A percentile compares a stretch with the other conserved stretches of the same genome.
Conservation (phyloP, 2,113 vertebrate genomes). For the Trachemys scripta region DNA sequence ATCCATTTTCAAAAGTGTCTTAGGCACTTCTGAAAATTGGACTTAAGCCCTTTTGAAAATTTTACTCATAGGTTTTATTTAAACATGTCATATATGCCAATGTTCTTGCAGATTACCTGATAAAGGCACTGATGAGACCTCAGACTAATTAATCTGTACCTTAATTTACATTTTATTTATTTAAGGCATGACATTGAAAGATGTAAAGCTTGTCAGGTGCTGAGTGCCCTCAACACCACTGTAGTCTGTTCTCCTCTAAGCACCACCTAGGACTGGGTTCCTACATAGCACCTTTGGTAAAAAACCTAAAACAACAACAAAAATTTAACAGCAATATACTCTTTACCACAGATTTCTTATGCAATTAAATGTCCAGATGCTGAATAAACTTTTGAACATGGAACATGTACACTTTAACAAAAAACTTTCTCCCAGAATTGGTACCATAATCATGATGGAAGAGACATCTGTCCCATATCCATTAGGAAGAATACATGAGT, state of each 20-base stretch:
- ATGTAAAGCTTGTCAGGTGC: not conserved
- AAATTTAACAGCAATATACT: not conserved
- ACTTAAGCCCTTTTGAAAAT: not conserved
- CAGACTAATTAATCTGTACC: constrained; percentile 28
- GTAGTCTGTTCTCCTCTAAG: not conserved
- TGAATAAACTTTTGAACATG: not conserved
- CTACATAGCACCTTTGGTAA: not conserved
- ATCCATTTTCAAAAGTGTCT: not conserved
- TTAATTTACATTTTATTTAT: constrained; percentile 28
- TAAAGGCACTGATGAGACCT: constrained; percentile 35
- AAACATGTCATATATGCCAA: constrained; percentile 20
- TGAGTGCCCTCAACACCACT: not conserved
- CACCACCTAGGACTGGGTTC: not conserved
- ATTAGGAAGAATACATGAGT: not conserved
- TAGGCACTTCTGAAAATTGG: not conserved
- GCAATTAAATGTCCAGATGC: not conserved
- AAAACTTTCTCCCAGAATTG: not conserved
- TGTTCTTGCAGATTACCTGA: constrained; percentile 5
- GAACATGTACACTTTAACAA: not conserved
- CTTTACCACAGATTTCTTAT: not conserved
- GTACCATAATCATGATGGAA: not conserved
- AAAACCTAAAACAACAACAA: not conserved
- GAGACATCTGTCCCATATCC: not conserved
- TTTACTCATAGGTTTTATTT: not conserved
- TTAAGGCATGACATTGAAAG: not conserved